These are phyloP conservation scores for Denticeps clupeoides DNA, from an alignment of 2,797 vertebrate genomes.

Conservation along the genomic window DNA sequence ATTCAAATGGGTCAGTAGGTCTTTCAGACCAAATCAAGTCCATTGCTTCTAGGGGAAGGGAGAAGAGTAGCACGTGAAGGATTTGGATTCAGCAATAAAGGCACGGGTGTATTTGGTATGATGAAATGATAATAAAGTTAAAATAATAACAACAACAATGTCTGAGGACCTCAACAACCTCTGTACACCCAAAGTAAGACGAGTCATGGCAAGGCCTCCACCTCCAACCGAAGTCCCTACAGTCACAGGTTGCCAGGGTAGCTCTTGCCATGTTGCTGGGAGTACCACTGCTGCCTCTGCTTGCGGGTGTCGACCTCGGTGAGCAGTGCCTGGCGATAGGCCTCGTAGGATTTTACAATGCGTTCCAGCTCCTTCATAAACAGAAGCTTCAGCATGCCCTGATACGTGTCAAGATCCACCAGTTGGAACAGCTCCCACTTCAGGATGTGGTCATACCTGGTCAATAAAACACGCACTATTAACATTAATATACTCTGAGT, in stretches of 20 bases:
- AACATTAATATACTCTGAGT: no score
- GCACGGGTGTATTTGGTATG: constrained; percentile 56
- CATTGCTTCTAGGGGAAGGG: no score
- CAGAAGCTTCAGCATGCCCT: constrained; percentile 96
- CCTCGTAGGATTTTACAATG: constrained; percentile 96
- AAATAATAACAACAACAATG: background rate
- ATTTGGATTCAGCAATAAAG: constrained; percentile 53
- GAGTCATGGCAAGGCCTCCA: background rate
- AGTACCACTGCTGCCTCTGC: constrained; percentile 89
- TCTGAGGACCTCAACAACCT: background rate
- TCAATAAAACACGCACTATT: constrained; percentile 1
- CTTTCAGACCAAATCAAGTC: no score
- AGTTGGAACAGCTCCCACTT: constrained; percentile 99
- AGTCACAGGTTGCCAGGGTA: constrained; percentile 64
- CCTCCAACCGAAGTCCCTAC: no score
- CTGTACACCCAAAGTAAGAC: background rate
- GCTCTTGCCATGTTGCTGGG: constrained; percentile 77
- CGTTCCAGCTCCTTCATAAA: constrained; percentile 99
- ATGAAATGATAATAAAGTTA: constrained; percentile 20
- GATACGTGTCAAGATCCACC: constrained; percentile 94
- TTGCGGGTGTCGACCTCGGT: constrained; percentile 83
- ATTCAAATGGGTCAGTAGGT: no score
- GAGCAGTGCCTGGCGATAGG: constrained; percentile 85
- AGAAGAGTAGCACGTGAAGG: no score
- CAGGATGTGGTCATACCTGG: constrained; percentile 94